A percentile compares a stretch with the other conserved stretches of the same genome.
These are phyloP conservation scores for Leucosticte australis DNA, from an alignment of 2,113 vertebrate genomes.

Conservation along the genomic window DNA sequence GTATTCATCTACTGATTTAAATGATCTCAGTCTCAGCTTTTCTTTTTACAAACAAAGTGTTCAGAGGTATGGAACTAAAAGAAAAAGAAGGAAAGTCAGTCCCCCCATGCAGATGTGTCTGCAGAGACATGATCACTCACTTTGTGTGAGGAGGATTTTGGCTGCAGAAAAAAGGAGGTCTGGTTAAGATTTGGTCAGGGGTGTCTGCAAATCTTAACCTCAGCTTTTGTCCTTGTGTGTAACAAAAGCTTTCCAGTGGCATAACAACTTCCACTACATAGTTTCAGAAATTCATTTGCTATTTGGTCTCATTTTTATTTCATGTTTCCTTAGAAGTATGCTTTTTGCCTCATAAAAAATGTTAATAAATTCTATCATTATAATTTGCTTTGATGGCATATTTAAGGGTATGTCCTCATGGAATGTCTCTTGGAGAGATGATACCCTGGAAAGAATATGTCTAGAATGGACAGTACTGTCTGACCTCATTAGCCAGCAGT, in stretches of 20 bases:
- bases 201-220: neutral
- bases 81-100: neutral
- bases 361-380: constrained; percentile 52
- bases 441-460: constrained; percentile 62
- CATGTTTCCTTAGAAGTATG: neutral
- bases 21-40: neutral
- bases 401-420: constrained; percentile 53
- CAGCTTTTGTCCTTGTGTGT: neutral
- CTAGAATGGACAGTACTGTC: constrained; percentile 65
- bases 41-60: neutral
- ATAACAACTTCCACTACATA: neutral
- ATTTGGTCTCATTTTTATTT: constrained; percentile 14
- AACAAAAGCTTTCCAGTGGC: neutral
- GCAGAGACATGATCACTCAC: neutral
- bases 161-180: neutral
- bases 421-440: constrained; percentile 59
- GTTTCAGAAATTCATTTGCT: neutral
- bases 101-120: neutral
- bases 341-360: constrained; percentile 33
- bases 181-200: neutral
- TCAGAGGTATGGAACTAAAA: neutral
- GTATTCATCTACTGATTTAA: neutral
- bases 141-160: neutral
- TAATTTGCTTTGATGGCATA: constrained; percentile 50
- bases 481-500: constrained; percentile 62